Percentiles rank a stretch among this genome's conserved stretches.
Evolutionary conservation across 2,888 invertebrate species (phyloP).

Genomic region (Dermolepida albohirtum): DNA sequence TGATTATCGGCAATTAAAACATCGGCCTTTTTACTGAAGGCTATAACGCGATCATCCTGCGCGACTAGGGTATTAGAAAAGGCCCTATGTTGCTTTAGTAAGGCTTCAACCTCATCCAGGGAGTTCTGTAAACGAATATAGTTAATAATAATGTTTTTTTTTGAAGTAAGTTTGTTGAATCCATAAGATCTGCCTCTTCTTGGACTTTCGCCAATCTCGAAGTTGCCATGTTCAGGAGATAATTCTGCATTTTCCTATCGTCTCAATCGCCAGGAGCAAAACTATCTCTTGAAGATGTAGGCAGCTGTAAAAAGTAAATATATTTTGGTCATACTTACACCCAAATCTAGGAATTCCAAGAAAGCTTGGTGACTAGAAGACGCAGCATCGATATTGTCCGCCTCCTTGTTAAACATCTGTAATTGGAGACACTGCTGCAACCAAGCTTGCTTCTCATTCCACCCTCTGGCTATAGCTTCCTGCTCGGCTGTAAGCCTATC

Average conservation of each 20-base stretch:
- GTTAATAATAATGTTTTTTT: no score
- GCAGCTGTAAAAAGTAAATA: no score
- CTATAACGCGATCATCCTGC: constrained; percentile 87
- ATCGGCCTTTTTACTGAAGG: constrained; percentile 86
- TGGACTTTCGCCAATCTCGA: no score
- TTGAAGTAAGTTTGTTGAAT: no score
- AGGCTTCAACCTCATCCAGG: constrained; percentile 90
- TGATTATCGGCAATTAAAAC: constrained; percentile 82
- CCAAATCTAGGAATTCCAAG: constrained; percentile 87
- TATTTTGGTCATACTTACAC: constrained; percentile 68
- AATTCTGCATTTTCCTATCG: no score
- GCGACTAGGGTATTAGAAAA: constrained; percentile 92
- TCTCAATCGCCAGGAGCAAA: no score
- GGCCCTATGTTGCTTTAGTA: constrained; percentile 93
- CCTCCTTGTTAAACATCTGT: constrained; percentile 94
- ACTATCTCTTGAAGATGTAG: no score
- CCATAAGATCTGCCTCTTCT: no score
- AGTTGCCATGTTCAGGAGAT: no score
- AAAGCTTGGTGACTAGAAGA: constrained; percentile 95
- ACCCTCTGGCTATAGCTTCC: constrained; percentile 80
- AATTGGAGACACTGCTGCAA: constrained; percentile 89
- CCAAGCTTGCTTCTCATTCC: constrained; percentile 88
- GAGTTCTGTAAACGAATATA: constrained; percentile 74
- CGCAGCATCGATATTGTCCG: constrained; percentile 96
- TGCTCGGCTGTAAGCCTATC: constrained; percentile 80